Evolutionary conservation across 2,888 invertebrate species (phyloP).

Genomic region (Slavum lentiscoides): DNA sequence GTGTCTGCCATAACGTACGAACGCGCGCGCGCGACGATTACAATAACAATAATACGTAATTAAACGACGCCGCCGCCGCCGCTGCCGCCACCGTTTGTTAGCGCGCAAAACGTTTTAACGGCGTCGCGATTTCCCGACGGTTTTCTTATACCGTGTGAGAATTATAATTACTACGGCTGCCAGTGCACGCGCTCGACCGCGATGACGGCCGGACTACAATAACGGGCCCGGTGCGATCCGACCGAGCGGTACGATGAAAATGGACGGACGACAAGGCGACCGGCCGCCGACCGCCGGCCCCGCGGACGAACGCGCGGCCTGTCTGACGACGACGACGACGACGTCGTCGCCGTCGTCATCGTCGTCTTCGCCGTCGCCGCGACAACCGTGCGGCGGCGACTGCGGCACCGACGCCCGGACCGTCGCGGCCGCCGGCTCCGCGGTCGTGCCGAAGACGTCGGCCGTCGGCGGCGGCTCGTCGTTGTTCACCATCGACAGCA

Average conservation of each 20-base stretch:
- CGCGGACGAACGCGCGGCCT: not conserved
- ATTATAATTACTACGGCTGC: too few species aligned
- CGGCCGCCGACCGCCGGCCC: slow-evolving; percentile 3
- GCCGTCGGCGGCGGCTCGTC: slow-evolving; percentile 65
- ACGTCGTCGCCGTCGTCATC: not conserved
- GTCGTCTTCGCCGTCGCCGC: not conserved
- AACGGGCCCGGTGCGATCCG: slow-evolving; percentile 12
- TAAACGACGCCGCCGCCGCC: too few species aligned
- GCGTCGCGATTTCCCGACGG: too few species aligned
- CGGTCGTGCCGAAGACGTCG: slow-evolving; percentile 60
- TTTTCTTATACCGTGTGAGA: too few species aligned
- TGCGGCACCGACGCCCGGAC: slow-evolving; percentile 39
- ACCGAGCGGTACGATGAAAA: slow-evolving; percentile 15
- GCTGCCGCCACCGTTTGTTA: not conserved
- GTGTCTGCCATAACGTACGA: too few species aligned
- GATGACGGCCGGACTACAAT: not conserved
- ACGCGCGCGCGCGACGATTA: too few species aligned
- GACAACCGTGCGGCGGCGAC: slow-evolving; percentile 13
- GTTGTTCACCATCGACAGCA: slow-evolving; percentile 84
- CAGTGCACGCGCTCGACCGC: too few species aligned
- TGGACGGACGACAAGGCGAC: slow-evolving; percentile 29
- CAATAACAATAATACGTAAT: too few species aligned
- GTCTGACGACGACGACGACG: not conserved
- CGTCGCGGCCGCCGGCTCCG: slow-evolving; percentile 9
- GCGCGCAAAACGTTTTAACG: not conserved